Evolutionary conservation across 2,888 invertebrate genomes (phyloP).

Genomic region (Pachycephus smyrnensis): DNA sequence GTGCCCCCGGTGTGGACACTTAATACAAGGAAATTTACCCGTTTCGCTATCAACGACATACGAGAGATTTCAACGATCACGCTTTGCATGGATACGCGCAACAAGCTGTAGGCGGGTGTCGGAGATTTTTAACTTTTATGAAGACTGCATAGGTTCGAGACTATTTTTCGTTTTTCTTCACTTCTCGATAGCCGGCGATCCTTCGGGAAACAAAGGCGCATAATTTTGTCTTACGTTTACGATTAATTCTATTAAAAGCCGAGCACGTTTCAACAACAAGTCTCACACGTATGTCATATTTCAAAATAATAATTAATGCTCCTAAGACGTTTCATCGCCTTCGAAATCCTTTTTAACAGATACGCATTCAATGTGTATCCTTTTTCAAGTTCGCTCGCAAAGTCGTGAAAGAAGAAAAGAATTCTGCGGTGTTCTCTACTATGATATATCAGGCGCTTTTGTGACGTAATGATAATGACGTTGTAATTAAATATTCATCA

Average conservation of each 20-base stretch:
- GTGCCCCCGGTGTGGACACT: not conserved
- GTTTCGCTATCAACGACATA: not conserved
- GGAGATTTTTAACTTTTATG: not conserved
- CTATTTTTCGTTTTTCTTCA: not conserved
- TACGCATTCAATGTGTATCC: not conserved
- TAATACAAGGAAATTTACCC: not conserved
- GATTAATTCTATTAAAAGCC: not conserved
- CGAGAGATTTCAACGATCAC: not conserved
- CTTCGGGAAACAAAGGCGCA: not conserved
- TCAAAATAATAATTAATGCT: not conserved
- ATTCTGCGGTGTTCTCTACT: slow-evolving; percentile 5
- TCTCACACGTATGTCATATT: not conserved
- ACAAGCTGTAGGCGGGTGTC: not conserved
- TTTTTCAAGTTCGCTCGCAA: not conserved
- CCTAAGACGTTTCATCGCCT: not conserved
- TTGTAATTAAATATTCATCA: slow-evolving; percentile 41
- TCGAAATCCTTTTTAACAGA: not conserved
- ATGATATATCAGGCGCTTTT: slow-evolving; percentile 40
- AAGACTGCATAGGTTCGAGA: not conserved
- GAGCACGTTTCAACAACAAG: not conserved
- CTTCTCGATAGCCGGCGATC: not conserved
- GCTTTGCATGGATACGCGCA: not conserved
- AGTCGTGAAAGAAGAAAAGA: slow-evolving; percentile 26
- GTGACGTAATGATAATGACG: slow-evolving; percentile 37
- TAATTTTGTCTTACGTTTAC: not conserved